These are phyloP conservation scores for Tachysurus vachellii DNA, from an alignment of 2,113 vertebrate genomes.

Conservation along the genomic window DNA sequence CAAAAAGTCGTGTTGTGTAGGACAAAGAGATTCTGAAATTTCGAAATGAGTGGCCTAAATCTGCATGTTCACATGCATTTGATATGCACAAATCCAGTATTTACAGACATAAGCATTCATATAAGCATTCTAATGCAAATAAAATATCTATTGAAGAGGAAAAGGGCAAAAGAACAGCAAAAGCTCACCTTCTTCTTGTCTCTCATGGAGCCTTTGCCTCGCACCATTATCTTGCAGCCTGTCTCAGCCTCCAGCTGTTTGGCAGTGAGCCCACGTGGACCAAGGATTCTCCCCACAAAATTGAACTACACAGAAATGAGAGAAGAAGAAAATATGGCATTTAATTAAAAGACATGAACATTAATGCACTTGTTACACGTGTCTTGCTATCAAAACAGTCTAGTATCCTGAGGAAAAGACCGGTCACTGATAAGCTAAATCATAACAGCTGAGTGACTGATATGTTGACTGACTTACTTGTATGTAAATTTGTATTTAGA, in stretches of 20 bases:
- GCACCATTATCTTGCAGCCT: constrained; percentile 99
- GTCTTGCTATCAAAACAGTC: not conserved
- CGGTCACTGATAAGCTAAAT: not conserved
- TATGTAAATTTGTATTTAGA: not conserved
- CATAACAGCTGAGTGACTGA: not conserved
- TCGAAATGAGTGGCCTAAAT: constrained; percentile 28
- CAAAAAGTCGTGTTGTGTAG: constrained; percentile 33
- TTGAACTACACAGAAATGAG: constrained; percentile 81
- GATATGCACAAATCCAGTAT: not conserved
- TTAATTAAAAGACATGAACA: constrained; percentile 10
- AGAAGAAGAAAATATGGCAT: constrained; percentile 17
- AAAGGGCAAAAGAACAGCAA: not conserved
- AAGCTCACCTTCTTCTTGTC: constrained; percentile 96
- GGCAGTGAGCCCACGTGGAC: constrained; percentile 95
- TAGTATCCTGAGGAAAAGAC: not conserved
- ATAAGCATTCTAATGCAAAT: not conserved
- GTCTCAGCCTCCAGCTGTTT: constrained; percentile 98
- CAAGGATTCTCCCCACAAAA: constrained; percentile 98
- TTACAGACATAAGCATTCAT: not conserved
- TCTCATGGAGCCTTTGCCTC: constrained; percentile 98
- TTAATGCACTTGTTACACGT: constrained; percentile 11
- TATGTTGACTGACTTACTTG: not conserved
- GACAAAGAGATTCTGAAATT: constrained; percentile 3
- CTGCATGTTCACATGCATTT: constrained; percentile 33
- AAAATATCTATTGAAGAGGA: not conserved